Percentiles rank a stretch among this genome's conserved stretches.
Evolutionary conservation across 2,888 invertebrate species (phyloP).

Genomic region (Drosophila trichaetosa): DNA sequence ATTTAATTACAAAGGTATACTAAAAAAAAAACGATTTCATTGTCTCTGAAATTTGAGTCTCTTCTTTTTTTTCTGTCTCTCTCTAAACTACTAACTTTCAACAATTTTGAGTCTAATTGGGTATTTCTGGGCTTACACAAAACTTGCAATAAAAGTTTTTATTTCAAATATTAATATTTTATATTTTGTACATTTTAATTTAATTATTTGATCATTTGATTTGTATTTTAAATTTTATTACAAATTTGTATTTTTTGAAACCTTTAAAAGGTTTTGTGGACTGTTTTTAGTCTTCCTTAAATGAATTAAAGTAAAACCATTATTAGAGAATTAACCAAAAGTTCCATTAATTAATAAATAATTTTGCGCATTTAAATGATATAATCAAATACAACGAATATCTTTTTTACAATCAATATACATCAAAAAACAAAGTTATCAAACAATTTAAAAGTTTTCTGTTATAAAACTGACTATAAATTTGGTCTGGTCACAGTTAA

Average conservation of each 20-base stretch:
- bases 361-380: not conserved
- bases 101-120: not conserved
- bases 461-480: not conserved
- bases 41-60: not conserved
- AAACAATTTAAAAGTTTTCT: not conserved
- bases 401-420: not conserved
- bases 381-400: not conserved
- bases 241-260: not conserved
- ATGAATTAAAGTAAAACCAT: not conserved
- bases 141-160: not conserved
- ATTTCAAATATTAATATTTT: too few species aligned
- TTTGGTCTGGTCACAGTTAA: not conserved
- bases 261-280: not conserved
- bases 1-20: slow-evolving; percentile 2
- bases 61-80: not conserved
- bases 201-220: not conserved
- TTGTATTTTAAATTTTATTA: not conserved
- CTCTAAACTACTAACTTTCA: not conserved
- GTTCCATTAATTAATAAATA: not conserved
- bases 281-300: not conserved
- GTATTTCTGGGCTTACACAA: not conserved
- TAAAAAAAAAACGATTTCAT: not conserved
- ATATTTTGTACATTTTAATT: not conserved
- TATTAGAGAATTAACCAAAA: too few species aligned
- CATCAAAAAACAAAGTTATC: not conserved